Percentiles rank a stretch among this genome's conserved stretches.
Evolutionary conservation across 1,140 invertebrate species (phyloP).

Genomic region (Orius insidiosus): DNA sequence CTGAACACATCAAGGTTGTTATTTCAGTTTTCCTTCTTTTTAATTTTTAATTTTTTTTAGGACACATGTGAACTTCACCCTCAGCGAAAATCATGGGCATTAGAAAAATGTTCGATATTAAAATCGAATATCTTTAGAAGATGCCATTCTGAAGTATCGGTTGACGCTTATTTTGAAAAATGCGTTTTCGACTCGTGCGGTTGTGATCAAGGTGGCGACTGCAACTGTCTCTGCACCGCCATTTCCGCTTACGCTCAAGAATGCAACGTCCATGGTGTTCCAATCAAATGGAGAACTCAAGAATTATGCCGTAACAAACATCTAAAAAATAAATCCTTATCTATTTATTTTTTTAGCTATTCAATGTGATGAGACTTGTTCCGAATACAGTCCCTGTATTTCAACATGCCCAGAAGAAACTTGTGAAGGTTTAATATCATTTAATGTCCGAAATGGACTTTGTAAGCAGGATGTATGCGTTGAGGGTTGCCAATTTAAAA

Average conservation of each 20-base stretch:
- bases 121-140: slow-evolving; percentile 51
- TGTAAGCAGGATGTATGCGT: slow-evolving; percentile 58
- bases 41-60: slow-evolving; percentile 17
- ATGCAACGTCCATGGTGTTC: slow-evolving; percentile 50
- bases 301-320: slow-evolving; percentile 56
- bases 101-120: slow-evolving; percentile 51
- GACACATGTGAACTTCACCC: slow-evolving; percentile 58
- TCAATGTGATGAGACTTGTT: slow-evolving; percentile 65
- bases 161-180: slow-evolving; percentile 41
- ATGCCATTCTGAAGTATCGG: slow-evolving; percentile 63
- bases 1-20: slow-evolving; percentile 13
- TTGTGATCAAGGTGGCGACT: slow-evolving; percentile 76
- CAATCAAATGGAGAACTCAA: slow-evolving; percentile 62
- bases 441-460: slow-evolving; percentile 28
- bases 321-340: background rate
- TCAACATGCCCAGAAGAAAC: slow-evolving; percentile 63
- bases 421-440: slow-evolving; percentile 45
- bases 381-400: slow-evolving; percentile 62
- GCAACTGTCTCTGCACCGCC: slow-evolving; percentile 75
- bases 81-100: slow-evolving; percentile 58
- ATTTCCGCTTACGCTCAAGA: slow-evolving; percentile 69
- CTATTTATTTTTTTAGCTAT: slow-evolving; percentile 39
- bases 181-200: slow-evolving; percentile 70
- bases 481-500: slow-evolving; percentile 55
- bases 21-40: slow-evolving; percentile 4